A percentile compares a stretch with the other conserved stretches of the same genome.
phyloP scores from a whole-genome alignment of 2,113 vertebrate genomes.

The Leiothrix lutea region DNA sequence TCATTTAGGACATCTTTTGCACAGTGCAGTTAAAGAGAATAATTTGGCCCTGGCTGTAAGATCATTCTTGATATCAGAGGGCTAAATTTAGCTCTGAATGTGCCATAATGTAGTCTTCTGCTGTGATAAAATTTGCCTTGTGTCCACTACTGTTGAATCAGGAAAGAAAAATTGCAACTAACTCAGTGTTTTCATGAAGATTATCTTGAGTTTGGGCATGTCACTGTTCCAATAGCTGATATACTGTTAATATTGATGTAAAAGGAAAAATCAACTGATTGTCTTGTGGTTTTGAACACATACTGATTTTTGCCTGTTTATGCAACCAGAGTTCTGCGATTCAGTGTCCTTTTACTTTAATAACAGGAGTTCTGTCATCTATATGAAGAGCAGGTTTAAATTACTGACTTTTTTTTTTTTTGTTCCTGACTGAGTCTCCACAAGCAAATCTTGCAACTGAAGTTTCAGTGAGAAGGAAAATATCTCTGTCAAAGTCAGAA shows the following conservation, averaged over 20 bases:
- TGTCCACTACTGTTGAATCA: not conserved
- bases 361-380: not conserved
- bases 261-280: not conserved
- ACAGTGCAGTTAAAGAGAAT: not conserved
- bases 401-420: not conserved
- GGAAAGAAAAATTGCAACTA: not conserved
- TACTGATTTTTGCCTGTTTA: not conserved
- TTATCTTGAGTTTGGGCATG: not conserved
- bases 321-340: not conserved
- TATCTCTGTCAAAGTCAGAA: not conserved
- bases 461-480: not conserved
- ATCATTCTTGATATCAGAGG: slow-evolving; percentile 4
- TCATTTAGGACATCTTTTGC: slow-evolving; percentile 30
- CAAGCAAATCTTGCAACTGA: not conserved
- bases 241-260: not conserved
- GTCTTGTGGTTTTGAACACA: not conserved
- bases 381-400: not conserved
- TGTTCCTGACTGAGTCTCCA: not conserved
- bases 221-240: not conserved
- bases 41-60: slow-evolving; percentile 6
- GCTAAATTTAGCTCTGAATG: slow-evolving; percentile 7
- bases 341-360: not conserved
- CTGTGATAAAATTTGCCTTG: not conserved
- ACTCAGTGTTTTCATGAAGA: not conserved
- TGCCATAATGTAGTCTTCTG: not conserved